A percentile compares a stretch with the other conserved stretches of the same genome.
These are phyloP conservation scores for Crepidodera aurea DNA, from an alignment of 2,888 invertebrate genomes.

Conservation along the genomic window DNA sequence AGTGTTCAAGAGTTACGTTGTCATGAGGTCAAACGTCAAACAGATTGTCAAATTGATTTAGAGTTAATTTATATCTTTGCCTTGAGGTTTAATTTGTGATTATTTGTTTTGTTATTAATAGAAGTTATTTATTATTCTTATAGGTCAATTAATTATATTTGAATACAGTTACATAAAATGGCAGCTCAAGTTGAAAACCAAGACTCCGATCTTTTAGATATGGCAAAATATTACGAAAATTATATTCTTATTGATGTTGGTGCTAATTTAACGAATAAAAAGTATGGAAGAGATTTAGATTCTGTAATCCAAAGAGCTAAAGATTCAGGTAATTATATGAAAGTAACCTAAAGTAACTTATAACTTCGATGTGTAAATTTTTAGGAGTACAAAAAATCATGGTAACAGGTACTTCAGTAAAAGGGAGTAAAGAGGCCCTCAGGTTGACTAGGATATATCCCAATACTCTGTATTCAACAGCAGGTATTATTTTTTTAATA, in stretches of 20 bases:
- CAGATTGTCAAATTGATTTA: too few relatives aligned
- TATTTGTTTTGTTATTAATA: constrained; percentile 14
- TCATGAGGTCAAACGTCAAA: too few relatives aligned
- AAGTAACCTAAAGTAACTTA: not conserved
- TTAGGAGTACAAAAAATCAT: constrained; percentile 93
- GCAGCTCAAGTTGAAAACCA: constrained; percentile 38
- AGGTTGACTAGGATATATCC: constrained; percentile 90
- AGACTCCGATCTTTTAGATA: constrained; percentile 47
- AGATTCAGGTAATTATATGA: constrained; percentile 76
- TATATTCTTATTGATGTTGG: constrained; percentile 92
- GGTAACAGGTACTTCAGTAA: constrained; percentile 90
- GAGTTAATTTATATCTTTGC: not conserved
- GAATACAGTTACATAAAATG: constrained; percentile 31
- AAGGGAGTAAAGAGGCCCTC: constrained; percentile 89
- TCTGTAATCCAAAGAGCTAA: constrained; percentile 90
- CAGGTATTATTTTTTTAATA: constrained; percentile 69
- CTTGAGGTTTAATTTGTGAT: constrained; percentile 4
- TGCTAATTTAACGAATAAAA: constrained; percentile 93
- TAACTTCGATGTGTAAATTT: too few relatives aligned
- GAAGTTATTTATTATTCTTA: constrained; percentile 10
- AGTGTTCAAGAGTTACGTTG: too few relatives aligned
- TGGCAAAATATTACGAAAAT: constrained; percentile 88
- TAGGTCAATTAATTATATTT: not conserved
- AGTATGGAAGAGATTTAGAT: constrained; percentile 91
- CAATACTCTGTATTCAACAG: constrained; percentile 88